Base-by-base conservation (phyloP, 1,140 invertebrate genomes). In the Caerostris extrusa region DNA sequence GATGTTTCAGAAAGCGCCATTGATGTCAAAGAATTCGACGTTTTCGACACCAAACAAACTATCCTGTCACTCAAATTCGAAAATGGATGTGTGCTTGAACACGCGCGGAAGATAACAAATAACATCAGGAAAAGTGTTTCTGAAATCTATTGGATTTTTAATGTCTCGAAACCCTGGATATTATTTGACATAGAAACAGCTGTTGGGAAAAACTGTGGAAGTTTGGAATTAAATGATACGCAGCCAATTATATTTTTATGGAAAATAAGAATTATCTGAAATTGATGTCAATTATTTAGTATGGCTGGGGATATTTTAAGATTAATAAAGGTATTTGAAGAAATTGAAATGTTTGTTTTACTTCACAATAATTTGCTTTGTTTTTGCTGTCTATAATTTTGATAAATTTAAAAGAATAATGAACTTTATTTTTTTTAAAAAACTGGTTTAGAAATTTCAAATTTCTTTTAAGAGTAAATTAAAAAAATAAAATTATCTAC, bases 21-120 rank as follows among this genome's bases (percentile, higher is more conserved):
- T 61, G 85, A 87, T 87, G 85, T 87, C 85, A 61, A 87, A 87
- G 8, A 61, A 17, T 60, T 61, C 61, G 85, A 87, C 57, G 7
- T 58, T 87, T 87, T 53, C 14, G 85, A 61, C 85, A 87, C 57
- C 58, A 50, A 64, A 87, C 57, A 87, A 87, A 34, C 58, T 87
- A 17, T 55, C 14, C 10, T 61, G 56, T 87, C 85, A 87, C 19
- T 87, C 85, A 87, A 60, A 34, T 83, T 64, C 58, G n/a, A 61
- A 17, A 56, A 83, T 10, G 14, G 50, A 83, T 83, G 34, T 77
- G 7, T 7, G 6, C 34, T 10, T 12, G 10, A 64, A 64, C 69
- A 77, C 5, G 81, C 50, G 10, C 5, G 14, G 55, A 10, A 83
- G 81, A 83, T 83, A 83, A 57, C 81, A 17, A 57, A 83, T 50